Evolutionary conservation across 2,888 invertebrate species (phyloP).

Genomic region (Sarcophaga caerulescens): DNA sequence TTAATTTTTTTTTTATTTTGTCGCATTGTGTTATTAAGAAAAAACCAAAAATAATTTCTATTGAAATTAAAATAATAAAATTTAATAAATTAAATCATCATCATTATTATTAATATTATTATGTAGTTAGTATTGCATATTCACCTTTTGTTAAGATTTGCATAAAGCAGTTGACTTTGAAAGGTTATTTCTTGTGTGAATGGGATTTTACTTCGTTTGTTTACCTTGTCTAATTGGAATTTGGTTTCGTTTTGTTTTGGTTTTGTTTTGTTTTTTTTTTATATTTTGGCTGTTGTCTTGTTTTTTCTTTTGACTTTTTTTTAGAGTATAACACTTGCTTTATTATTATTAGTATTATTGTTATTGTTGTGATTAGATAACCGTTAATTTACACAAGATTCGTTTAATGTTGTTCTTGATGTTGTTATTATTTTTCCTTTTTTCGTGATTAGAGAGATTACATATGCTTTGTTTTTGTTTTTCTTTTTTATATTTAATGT

Average conservation of each 20-base stretch:
- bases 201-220: constrained; percentile 3
- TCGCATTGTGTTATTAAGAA: too few relatives aligned
- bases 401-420: background rate
- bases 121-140: constrained; percentile 21
- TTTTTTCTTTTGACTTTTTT: constrained; percentile 20
- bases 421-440: too few relatives aligned
- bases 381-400: background rate
- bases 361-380: background rate
- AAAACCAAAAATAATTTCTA: too few relatives aligned
- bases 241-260: background rate
- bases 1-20: too few relatives aligned
- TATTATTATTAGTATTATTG: background rate
- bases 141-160: constrained; percentile 50
- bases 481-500: background rate
- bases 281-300: constrained; percentile 23
- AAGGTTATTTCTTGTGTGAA: constrained; percentile 14
- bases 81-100: background rate
- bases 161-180: constrained; percentile 19
- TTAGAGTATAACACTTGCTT: background rate
- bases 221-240: background rate
- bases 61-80: background rate
- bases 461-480: too few relatives aligned
- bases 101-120: background rate
- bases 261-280: constrained; percentile 5
- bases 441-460: too few relatives aligned